phyloP scores from a whole-genome alignment of 37 sponge, comb jelly and placozoan genomes.

The Geodia barretti region DNA sequence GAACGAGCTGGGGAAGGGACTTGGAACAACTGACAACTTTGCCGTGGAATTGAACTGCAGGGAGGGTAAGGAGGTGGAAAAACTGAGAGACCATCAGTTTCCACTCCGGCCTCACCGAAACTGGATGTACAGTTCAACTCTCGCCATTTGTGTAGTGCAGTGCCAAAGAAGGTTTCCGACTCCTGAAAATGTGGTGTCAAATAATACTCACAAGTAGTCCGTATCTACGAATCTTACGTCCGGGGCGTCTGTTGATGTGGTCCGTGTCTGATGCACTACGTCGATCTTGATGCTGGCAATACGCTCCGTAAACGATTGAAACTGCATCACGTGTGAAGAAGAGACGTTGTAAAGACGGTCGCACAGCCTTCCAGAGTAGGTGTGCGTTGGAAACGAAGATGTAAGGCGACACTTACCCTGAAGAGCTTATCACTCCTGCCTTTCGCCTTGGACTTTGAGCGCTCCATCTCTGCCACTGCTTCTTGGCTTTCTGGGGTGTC shows the following conservation, averaged over 20 bases:
- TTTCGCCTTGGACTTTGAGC: too few species aligned
- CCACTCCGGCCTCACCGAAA: constrained; percentile 53
- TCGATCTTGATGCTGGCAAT: constrained; percentile 71
- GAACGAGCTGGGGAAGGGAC: constrained; percentile 62
- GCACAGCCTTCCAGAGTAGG: too few species aligned
- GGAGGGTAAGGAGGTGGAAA: not conserved
- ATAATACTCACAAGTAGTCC: too few species aligned
- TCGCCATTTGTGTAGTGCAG: constrained; percentile 80
- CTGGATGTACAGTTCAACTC: constrained; percentile 82
- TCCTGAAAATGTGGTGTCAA: too few species aligned
- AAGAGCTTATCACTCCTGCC: too few species aligned
- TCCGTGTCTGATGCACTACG: constrained; percentile 45
- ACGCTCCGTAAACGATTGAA: constrained; percentile 75
- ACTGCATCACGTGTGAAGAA: too few species aligned
- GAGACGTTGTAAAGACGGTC: not conserved
- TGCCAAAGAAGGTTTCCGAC: constrained; percentile 68
- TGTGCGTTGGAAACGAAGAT: too few species aligned
- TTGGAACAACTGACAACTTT: constrained; percentile 24
- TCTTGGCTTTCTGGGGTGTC: not conserved
- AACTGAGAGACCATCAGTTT: not conserved
- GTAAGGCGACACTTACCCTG: too few species aligned
- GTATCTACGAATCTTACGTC: constrained; percentile 29
- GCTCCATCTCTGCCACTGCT: not conserved
- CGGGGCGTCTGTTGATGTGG: constrained; percentile 11
- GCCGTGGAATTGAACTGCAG: constrained; percentile 27